Conservation (phyloP, 2,888 invertebrate genomes). For the Dromius quadrimaculatus region DNA sequence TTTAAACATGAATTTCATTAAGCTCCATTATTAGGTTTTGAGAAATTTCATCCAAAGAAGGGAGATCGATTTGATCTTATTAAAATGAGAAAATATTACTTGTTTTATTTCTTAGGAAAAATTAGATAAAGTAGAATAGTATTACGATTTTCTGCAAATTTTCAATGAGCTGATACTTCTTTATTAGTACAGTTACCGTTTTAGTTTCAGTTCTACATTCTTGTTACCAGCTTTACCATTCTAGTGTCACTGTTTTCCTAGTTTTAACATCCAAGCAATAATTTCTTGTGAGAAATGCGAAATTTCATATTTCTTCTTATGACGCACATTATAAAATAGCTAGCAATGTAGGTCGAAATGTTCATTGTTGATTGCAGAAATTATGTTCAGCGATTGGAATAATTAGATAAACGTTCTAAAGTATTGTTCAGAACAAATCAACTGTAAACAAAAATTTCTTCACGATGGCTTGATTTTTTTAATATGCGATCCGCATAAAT, state of each 20-base stretch:
- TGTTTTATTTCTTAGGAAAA: no score
- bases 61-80: no score
- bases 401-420: conserved; percentile 24
- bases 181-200: conserved; percentile 35
- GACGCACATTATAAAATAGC: conserved; percentile 8
- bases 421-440: conserved; percentile 30
- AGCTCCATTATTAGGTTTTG: no score
- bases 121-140: no score
- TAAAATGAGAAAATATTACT: no score
- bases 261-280: not conserved
- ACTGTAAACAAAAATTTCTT: conserved; percentile 19
- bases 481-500: not conserved
- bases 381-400: conserved; percentile 25
- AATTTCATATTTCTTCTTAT: conserved; percentile 14
- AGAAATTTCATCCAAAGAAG: no score
- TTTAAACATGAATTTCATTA: no score
- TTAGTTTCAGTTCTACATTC: conserved; percentile 36
- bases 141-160: no score
- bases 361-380: conserved; percentile 31
- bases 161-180: no score
- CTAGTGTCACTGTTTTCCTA: not conserved
- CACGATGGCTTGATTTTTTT: conserved; percentile 6
- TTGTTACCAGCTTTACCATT: conserved; percentile 34
- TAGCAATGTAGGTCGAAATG: conserved; percentile 14
- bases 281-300: conserved; percentile 20